A percentile compares a stretch with the other conserved stretches of the same genome.
phyloP scores from a whole-genome alignment of 2,888 invertebrate genomes.

The Meteorus colon region DNA sequence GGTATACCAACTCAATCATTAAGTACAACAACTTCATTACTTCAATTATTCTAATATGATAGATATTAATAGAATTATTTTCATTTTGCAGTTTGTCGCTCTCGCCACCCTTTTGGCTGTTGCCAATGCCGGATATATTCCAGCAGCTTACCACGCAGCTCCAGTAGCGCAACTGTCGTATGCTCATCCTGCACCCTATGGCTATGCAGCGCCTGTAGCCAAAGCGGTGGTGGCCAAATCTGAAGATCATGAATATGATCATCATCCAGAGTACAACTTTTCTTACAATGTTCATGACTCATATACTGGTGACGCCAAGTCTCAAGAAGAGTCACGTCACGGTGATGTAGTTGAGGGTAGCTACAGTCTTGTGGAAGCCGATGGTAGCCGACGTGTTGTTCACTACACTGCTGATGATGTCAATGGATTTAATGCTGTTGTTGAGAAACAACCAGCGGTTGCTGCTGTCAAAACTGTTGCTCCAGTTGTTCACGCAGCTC shows the following conservation, averaged over 20 bases:
- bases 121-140: slow-evolving; percentile 41
- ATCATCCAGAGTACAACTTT: slow-evolving; percentile 46
- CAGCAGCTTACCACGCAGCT: slow-evolving; percentile 30
- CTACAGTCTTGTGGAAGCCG: slow-evolving; percentile 51
- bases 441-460: slow-evolving; percentile 49
- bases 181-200: slow-evolving; percentile 44
- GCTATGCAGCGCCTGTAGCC: slow-evolving; percentile 43
- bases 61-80: slow-evolving; percentile 24
- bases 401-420: slow-evolving; percentile 51
- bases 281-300: slow-evolving; percentile 37
- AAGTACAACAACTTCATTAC: not conserved
- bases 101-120: slow-evolving; percentile 49
- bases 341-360: slow-evolving; percentile 52
- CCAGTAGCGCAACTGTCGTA: slow-evolving; percentile 45
- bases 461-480: slow-evolving; percentile 53
- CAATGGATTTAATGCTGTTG: slow-evolving; percentile 52
- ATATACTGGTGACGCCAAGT: slow-evolving; percentile 51
- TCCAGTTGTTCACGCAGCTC: slow-evolving; percentile 51
- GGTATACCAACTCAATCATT: slow-evolving; percentile 44
- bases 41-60: not conserved
- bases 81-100: slow-evolving; percentile 43
- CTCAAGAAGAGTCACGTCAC: slow-evolving; percentile 51
- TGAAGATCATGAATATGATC: slow-evolving; percentile 46
- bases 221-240: slow-evolving; percentile 42
- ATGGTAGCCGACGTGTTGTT: slow-evolving; percentile 51